Percentiles rank a stretch among this genome's conserved stretches.
Conservation (phyloP, 2,797 vertebrate genomes). For the Tarsius wallacei region DNA sequence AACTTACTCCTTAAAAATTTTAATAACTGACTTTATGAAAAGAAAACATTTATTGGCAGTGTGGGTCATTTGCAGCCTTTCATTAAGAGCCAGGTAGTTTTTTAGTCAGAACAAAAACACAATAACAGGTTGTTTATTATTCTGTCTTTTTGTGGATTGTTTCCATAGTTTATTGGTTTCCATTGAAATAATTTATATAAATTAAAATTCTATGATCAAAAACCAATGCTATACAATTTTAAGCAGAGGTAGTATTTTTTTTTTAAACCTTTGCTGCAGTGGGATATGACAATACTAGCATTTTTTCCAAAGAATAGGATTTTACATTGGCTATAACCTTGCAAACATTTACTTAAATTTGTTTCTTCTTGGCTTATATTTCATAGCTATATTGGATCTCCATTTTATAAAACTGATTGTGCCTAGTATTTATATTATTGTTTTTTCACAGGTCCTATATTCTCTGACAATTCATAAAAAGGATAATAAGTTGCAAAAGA, state of each 20-base stretch:
- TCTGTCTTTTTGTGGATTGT: slow-evolving; percentile 69
- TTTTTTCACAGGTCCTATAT: not conserved
- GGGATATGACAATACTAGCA: not conserved
- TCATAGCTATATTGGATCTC: not conserved
- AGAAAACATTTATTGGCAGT: slow-evolving; percentile 58
- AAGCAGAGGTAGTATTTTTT: slow-evolving; percentile 34
- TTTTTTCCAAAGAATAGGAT: slow-evolving; percentile 33
- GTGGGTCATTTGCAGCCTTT: slow-evolving; percentile 66
- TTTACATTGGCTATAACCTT: slow-evolving; percentile 30
- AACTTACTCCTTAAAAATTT: slow-evolving; percentile 53
- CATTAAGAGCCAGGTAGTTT: slow-evolving; percentile 62
- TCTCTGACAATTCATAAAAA: slow-evolving; percentile 8
- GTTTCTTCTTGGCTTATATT: slow-evolving; percentile 27
- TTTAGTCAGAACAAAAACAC: slow-evolving; percentile 37
- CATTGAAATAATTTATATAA: slow-evolving; percentile 68
- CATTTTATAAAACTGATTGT: slow-evolving; percentile 25
- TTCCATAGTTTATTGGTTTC: slow-evolving; percentile 67
- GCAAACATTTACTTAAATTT: slow-evolving; percentile 7
- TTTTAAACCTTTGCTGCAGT: not conserved
- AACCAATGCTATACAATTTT: slow-evolving; percentile 49
- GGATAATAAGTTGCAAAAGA: slow-evolving; percentile 32
- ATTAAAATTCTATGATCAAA: slow-evolving; percentile 65
- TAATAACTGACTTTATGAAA: slow-evolving; percentile 18
- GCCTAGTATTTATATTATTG: slow-evolving; percentile 13
- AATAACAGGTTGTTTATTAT: slow-evolving; percentile 52